Evolutionary conservation across 2,888 invertebrate species (phyloP).

Genomic region (Heliconius ismenius): DNA sequence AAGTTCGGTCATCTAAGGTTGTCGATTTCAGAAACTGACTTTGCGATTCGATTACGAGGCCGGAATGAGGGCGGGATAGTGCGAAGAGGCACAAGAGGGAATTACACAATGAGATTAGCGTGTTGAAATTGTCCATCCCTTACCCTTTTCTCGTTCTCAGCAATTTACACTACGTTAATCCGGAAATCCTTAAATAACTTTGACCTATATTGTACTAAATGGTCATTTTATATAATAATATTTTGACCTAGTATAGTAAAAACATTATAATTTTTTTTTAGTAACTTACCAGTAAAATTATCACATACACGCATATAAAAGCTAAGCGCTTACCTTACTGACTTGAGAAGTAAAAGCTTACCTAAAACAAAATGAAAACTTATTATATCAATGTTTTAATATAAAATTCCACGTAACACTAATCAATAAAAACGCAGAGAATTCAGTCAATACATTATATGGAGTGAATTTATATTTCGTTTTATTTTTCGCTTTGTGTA

Average conservation of each 20-base stretch:
- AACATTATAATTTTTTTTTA: no score
- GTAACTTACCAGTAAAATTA: background rate
- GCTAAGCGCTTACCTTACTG: background rate
- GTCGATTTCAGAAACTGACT: slow-evolving; percentile 24
- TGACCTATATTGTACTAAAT: slow-evolving; percentile 6
- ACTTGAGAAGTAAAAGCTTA: background rate
- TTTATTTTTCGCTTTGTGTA: background rate
- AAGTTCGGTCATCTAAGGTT: slow-evolving; percentile 23
- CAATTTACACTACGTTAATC: slow-evolving; percentile 29
- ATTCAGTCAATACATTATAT: background rate
- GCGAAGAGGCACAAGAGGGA: slow-evolving; percentile 28
- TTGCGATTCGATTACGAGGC: slow-evolving; percentile 37
- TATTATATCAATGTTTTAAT: background rate
- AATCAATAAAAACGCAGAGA: background rate
- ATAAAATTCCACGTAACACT: background rate
- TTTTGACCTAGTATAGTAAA: background rate
- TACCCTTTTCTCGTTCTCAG: slow-evolving; percentile 33
- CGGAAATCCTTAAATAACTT: background rate
- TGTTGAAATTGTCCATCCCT: slow-evolving; percentile 32
- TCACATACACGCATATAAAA: background rate
- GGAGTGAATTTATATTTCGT: no score
- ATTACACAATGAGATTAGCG: slow-evolving; percentile 37
- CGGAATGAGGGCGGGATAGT: slow-evolving; percentile 35
- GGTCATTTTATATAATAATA: background rate
- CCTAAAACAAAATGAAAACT: slow-evolving; percentile 11